Evolutionary conservation across 2,113 vertebrate species (phyloP), one percentile per base, ranked within the genome.

Genomic region (Antechinus flavipes): DNA sequence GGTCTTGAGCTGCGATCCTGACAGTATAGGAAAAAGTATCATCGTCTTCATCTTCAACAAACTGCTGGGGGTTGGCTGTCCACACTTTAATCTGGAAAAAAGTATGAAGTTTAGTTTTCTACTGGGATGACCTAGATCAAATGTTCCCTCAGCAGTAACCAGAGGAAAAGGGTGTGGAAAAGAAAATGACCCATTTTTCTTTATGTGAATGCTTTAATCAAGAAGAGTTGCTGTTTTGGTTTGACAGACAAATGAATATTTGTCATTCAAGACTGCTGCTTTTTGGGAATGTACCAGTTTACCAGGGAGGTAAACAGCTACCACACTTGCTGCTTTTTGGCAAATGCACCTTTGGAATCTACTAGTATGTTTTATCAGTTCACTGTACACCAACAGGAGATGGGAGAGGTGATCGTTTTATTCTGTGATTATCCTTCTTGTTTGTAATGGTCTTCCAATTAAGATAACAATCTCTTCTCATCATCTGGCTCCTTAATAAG

Each of bases 1-100:
- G 98, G 97, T 99, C 99, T 97, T 99, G 99, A 47, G 99, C 99
- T 92, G 99, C 99, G 94, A 99, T 99, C 97, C 99, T 99, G 96
- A 99, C 99, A 7, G 99, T 99, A 93, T 99, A 99, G 35, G 99
- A 99, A 98, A 99, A 99, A 0, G 99, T 99, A 92, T 99, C 99
- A 47, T 99, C 99, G 94, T 99, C 99, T 97, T 99, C 99, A 90
- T 99, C 99, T 97, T 99, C 99, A 47, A 99, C 99, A 98, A 99
- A 99, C 93, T 99, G 99, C 95, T 99, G 99, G 0, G 99, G 99
- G 98, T 99, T 99, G 0, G 99, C 99, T 0, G 99, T 99, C 99
- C 99, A 99, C 47, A 99, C 99, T 97, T 99, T 99, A 96, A 99
- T 99, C 99, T 99, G 92, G 55, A 97, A 55, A 91, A 94, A 95